These are phyloP conservation scores for Chelidonichthys spinosus DNA, from an alignment of 2,797 vertebrate species.

Conservation along the genomic window DNA sequence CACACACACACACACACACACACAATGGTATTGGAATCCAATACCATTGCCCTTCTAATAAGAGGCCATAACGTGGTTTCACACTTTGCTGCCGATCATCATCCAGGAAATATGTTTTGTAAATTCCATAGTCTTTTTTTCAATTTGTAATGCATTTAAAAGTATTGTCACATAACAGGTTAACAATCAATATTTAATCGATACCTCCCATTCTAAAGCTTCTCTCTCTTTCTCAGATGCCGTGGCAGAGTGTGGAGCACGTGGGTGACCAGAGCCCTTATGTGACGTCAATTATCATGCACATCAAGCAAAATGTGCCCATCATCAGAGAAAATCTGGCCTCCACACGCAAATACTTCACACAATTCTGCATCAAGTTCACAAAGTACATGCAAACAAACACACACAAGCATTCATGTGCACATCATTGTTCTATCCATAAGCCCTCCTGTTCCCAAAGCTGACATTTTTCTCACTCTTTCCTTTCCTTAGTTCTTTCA, in stretches of 20 bases:
- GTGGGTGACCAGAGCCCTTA: conserved; percentile 99
- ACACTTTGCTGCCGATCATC: neutral
- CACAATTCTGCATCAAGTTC: conserved; percentile 99
- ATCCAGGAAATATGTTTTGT: neutral
- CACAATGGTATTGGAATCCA: no score
- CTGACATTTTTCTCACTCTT: conserved; percentile 31
- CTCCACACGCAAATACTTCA: conserved; percentile 98
- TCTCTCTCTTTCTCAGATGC: conserved; percentile 87
- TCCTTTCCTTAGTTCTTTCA: conserved; percentile 90
- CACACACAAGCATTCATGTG: neutral
- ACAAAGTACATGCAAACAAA: conserved; percentile 87
- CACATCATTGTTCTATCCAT: neutral
- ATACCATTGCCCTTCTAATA: neutral
- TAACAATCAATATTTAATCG: neutral
- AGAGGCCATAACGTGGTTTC: neutral
- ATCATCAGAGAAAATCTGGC: conserved; percentile 97
- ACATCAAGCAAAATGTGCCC: conserved; percentile 98
- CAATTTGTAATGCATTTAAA: conserved; percentile 12
- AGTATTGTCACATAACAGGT: neutral
- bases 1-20: conserved; percentile 11
- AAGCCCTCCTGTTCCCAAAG: neutral
- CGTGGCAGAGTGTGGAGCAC: conserved; percentile 99
- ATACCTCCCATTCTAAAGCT: neutral
- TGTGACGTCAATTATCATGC: conserved; percentile 97
- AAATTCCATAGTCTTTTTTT: conserved; percentile 11